phyloP scores from a whole-genome alignment of 1,140 invertebrate species.

The Eumeta japonica region DNA sequence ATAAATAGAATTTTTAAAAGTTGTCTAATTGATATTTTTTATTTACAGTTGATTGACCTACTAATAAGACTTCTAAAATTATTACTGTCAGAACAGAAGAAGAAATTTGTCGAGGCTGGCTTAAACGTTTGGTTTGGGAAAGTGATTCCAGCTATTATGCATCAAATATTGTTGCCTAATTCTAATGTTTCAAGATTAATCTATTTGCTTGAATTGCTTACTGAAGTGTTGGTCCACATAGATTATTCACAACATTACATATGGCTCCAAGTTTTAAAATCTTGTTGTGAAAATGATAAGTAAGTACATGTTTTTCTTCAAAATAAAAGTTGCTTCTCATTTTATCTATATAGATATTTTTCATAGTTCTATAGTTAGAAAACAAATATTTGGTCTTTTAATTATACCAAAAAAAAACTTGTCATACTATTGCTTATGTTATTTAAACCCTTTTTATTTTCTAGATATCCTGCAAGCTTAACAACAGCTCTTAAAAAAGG shows the following conservation, averaged over 20 bases:
- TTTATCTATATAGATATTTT: too few species aligned
- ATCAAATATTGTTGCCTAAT: slow-evolving; percentile 5
- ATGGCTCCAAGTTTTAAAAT: slow-evolving; percentile 28
- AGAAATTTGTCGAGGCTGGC: slow-evolving; percentile 28
- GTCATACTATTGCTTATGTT: too few species aligned
- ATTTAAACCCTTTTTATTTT: slow-evolving; percentile 12
- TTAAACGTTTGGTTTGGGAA: slow-evolving; percentile 37
- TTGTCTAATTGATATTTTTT: slow-evolving; percentile 8
- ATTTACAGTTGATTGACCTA: slow-evolving; percentile 26
- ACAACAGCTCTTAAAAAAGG: slow-evolving; percentile 23
- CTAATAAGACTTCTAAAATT: slow-evolving; percentile 25
- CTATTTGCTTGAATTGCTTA: slow-evolving; percentile 29
- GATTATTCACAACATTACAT: slow-evolving; percentile 31
- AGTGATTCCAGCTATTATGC: slow-evolving; percentile 28
- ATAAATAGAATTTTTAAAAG: too few species aligned
- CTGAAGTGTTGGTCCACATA: slow-evolving; percentile 25
- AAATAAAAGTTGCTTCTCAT: too few species aligned
- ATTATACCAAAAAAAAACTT: too few species aligned
- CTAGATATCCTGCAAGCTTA: slow-evolving; percentile 38
- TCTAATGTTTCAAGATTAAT: slow-evolving; percentile 14
- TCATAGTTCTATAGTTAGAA: too few species aligned
- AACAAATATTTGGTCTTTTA: too few species aligned
- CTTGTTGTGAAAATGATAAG: too few species aligned
- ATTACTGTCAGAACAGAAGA: slow-evolving; percentile 27
- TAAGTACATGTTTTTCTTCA: too few species aligned